Evolutionary conservation across 2,888 invertebrate species (phyloP).

Genomic region (Chorisops tibialis): DNA sequence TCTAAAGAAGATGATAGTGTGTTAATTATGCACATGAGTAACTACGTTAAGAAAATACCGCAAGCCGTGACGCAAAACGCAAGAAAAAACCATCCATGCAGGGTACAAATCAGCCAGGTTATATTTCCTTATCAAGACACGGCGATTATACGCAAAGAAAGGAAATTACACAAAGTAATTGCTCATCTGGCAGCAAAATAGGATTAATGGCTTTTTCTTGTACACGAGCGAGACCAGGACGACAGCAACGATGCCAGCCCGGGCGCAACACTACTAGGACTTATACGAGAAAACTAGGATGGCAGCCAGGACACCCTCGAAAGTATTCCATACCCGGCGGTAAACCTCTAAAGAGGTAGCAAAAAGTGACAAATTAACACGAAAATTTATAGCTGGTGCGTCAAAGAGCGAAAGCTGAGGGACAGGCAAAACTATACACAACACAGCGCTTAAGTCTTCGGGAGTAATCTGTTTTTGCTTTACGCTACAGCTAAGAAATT

Average conservation of each 20-base stretch:
- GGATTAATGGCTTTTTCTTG: slow-evolving; percentile 30
- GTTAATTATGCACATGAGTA: slow-evolving; percentile 26
- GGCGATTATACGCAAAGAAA: slow-evolving; percentile 25
- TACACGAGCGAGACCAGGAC: background rate
- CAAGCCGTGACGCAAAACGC: background rate
- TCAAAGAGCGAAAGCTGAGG: slow-evolving; percentile 21
- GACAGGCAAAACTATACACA: background rate
- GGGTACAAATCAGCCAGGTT: slow-evolving; percentile 23
- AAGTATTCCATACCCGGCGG: slow-evolving; percentile 17
- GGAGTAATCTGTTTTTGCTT: slow-evolving; percentile 27
- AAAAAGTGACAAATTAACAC: slow-evolving; percentile 34
- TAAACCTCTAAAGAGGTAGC: slow-evolving; percentile 28
- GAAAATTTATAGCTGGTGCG: slow-evolving; percentile 31
- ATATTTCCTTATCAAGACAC: slow-evolving; percentile 23
- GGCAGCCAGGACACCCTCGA: background rate
- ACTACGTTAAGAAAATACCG: slow-evolving; percentile 16
- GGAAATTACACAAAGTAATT: slow-evolving; percentile 31
- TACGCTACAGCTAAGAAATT: slow-evolving; percentile 20
- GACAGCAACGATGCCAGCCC: background rate
- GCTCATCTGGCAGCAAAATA: slow-evolving; percentile 33
- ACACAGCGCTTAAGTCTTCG: background rate
- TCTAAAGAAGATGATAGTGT: slow-evolving; percentile 12
- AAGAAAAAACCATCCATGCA: slow-evolving; percentile 15
- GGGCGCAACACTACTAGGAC: background rate
- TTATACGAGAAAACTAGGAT: background rate